Percentiles rank a stretch among this genome's conserved stretches.
Conservation (phyloP, 2,888 invertebrate species). For the Phania funesta region DNA sequence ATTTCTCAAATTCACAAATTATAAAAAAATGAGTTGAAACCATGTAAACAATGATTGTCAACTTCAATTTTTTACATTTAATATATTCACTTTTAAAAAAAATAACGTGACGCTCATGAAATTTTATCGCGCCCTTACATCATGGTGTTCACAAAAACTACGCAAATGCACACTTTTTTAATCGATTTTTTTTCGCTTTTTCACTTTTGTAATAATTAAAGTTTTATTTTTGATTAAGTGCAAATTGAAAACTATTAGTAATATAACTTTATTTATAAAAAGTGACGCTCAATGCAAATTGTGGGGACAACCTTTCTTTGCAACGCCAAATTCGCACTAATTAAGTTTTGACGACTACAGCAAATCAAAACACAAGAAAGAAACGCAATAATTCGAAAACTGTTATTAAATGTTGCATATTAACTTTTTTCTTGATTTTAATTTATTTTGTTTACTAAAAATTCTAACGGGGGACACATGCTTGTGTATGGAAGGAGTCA, state of each 20-base stretch:
- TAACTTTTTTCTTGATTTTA: too few species aligned
- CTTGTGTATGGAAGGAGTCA: too few species aligned
- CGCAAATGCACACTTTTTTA: background rate
- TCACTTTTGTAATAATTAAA: conserved; percentile 16
- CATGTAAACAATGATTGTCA: background rate
- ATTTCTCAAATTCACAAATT: conserved; percentile 1
- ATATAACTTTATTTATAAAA: conserved; percentile 3
- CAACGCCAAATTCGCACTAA: conserved; percentile 14
- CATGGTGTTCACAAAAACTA: too few species aligned
- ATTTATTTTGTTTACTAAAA: background rate
- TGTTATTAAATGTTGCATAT: too few species aligned
- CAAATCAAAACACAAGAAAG: too few species aligned
- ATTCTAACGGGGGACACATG: too few species aligned
- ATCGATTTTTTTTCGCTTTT: too few species aligned
- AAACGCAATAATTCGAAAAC: too few species aligned
- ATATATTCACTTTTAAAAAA: background rate
- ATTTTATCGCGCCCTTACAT: too few species aligned
- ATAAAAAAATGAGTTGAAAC: conserved; percentile 8
- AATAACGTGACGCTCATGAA: too few species aligned
- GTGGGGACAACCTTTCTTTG: conserved; percentile 21
- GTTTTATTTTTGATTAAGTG: background rate
- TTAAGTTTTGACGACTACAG: background rate
- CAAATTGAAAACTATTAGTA: conserved; percentile 1
- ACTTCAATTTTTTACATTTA: background rate
- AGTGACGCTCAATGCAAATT: conserved; percentile 10